Evolutionary conservation across 1,140 invertebrate species (phyloP), one percentile per base, ranked within the genome.

Genomic region (Parapsyche elsis): DNA sequence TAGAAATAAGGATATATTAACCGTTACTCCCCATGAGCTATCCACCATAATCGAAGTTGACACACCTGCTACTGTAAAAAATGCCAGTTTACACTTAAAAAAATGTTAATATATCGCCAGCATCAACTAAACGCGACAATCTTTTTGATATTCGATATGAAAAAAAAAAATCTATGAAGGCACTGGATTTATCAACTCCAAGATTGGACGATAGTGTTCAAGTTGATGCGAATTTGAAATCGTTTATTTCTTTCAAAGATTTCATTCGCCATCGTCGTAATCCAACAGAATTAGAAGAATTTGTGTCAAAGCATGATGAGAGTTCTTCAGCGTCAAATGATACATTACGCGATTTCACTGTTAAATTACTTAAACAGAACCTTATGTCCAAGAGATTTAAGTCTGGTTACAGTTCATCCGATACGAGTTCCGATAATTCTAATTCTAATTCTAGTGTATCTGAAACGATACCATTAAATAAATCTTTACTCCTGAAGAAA

Each of bases 31-130:
- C 4, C 92, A 92, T 81, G 92, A 93, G 84, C 86, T 93, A 16
- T 93, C 92, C 9, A 93, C 92, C 5, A 93, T 93, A 59, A 86
- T 91, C 5, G 92, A 93, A 88, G 88, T 91, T 1, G 91, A 92
- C 84, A 92, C 91, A 7, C 90, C 90, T 4, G 89, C 90, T 49
- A 86, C 83, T 14, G 67, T 46, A 84, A 89, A 87, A 46, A 83
- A 84, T 75, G 30, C 24, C 21, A 83, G 78, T 38, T 23, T 21
- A 0, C 26, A 16, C 24, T 83, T 80, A 0, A 79, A 64, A n/a
- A 30, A 49, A 53, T 21, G 12, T 82, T 0, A 78, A 83, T 49
- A 44, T 23, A 70, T 53, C 81, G 84, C 9, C 12, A 26, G 26
- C 38, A 21, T 71, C 78, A 30, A 77, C 75, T 45, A 67, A 26